These are phyloP conservation scores for Anolis carolinensis DNA, from an alignment of 2,113 vertebrate genomes.

Conservation along the genomic window DNA sequence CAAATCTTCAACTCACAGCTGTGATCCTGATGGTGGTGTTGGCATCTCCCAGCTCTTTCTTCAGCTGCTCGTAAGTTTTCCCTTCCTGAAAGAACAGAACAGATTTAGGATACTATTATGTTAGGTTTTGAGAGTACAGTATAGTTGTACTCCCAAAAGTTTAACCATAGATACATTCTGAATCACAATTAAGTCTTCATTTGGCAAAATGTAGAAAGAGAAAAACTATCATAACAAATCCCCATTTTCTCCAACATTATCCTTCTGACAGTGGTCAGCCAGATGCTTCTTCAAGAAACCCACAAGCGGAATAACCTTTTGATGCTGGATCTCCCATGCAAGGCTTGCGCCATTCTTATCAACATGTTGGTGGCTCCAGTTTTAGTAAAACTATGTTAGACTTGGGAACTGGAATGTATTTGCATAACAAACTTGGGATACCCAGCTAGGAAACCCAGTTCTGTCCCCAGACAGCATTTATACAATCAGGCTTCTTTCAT, in stretches of 20 bases:
- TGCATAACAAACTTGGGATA: no score
- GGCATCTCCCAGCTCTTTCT: conserved; percentile 80
- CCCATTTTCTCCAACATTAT: background rate
- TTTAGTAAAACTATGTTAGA: background rate
- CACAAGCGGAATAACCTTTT: background rate
- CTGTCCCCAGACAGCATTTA: no score
- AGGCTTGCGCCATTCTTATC: no score
- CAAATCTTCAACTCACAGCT: conserved; percentile 63
- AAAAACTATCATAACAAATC: background rate
- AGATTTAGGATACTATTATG: background rate
- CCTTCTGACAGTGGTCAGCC: background rate
- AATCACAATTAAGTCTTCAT: background rate
- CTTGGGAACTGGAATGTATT: background rate
- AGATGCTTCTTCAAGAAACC: background rate
- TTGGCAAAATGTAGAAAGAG: background rate
- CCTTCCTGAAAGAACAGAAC: conserved; percentile 75
- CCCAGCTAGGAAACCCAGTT: no score
- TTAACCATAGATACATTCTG: background rate
- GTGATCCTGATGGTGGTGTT: conserved; percentile 60
- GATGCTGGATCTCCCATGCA: background rate
- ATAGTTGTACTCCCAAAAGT: background rate
- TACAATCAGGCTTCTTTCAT: no score
- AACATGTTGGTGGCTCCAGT: background rate
- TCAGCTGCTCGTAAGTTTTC: conserved; percentile 87
- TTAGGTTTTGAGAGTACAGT: no score